Evolutionary conservation across 2,113 vertebrate genomes (phyloP).

Genomic region (Scortum barcoo): DNA sequence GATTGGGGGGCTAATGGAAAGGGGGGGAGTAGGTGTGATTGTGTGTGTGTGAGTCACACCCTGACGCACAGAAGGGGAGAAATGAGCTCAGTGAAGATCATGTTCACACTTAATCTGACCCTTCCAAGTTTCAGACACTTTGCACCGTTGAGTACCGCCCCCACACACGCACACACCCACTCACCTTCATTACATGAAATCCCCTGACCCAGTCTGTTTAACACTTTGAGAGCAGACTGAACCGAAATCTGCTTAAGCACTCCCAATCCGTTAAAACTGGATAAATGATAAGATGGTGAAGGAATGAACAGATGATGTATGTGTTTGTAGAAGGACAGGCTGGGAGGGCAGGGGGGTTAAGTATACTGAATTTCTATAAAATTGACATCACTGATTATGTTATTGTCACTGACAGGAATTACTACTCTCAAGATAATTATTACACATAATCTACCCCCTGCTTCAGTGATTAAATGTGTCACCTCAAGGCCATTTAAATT

Average conservation of each 20-base stretch:
- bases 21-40: slow-evolving; percentile 7
- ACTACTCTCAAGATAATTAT: not conserved
- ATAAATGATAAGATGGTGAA: slow-evolving; percentile 73
- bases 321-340: slow-evolving; percentile 36
- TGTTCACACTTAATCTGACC: slow-evolving; percentile 71
- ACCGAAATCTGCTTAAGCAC: slow-evolving; percentile 82
- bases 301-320: slow-evolving; percentile 67
- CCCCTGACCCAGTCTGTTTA: slow-evolving; percentile 75
- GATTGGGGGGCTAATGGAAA: slow-evolving; percentile 25
- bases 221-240: slow-evolving; percentile 82
- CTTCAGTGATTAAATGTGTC: not conserved
- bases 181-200: slow-evolving; percentile 49
- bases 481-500: not conserved
- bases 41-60: slow-evolving; percentile 33
- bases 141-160: no score
- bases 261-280: slow-evolving; percentile 71
- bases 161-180: slow-evolving; percentile 40
- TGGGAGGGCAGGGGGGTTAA: not conserved
- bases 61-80: slow-evolving; percentile 66
- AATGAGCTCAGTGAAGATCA: slow-evolving; percentile 78
- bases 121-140: slow-evolving; percentile 72
- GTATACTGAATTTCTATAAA: not conserved
- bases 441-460: not conserved
- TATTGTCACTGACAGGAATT: not conserved
- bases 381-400: not conserved